Evolutionary conservation across 2,888 invertebrate species (phyloP).

Genomic region (Choristoneura rosaceana): DNA sequence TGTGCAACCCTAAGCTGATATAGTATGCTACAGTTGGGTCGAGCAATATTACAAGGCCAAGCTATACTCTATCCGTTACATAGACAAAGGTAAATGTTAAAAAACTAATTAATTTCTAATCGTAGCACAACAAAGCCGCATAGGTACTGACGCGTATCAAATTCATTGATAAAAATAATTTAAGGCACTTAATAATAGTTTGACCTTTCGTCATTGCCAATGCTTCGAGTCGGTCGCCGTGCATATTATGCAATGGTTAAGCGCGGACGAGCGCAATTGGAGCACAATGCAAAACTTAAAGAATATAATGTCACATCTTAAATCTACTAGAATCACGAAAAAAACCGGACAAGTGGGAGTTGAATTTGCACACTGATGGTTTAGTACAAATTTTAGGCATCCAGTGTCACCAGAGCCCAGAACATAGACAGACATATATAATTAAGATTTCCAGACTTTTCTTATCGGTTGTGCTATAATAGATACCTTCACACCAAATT

Average conservation of each 20-base stretch:
- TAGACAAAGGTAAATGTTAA: conserved; percentile 26
- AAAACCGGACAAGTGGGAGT: no score
- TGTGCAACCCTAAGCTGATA: neutral
- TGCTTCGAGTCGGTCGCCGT: conserved; percentile 45
- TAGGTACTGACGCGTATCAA: conserved; percentile 67
- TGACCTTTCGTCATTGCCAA: conserved; percentile 70
- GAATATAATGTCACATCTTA: neutral
- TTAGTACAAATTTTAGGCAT: no score
- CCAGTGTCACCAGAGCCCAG: no score
- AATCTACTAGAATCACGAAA: no score
- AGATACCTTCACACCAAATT: no score
- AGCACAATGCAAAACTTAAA: conserved; percentile 7
- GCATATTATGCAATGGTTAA: conserved; percentile 35
- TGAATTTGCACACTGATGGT: no score
- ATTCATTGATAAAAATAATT: conserved; percentile 79
- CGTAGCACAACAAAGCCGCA: conserved; percentile 55
- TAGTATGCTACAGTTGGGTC: neutral
- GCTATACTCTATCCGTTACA: conserved; percentile 26
- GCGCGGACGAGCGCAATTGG: conserved; percentile 30
- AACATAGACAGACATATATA: no score
- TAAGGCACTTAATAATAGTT: conserved; percentile 59
- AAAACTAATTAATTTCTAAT: conserved; percentile 37
- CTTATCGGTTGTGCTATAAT: no score
- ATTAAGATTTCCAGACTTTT: no score
- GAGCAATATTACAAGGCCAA: conserved; percentile 1